A percentile compares a stretch with the other conserved stretches of the same genome.
Conservation (phyloP, 2,797 vertebrate genomes). For the Apogon talboti region DNA sequence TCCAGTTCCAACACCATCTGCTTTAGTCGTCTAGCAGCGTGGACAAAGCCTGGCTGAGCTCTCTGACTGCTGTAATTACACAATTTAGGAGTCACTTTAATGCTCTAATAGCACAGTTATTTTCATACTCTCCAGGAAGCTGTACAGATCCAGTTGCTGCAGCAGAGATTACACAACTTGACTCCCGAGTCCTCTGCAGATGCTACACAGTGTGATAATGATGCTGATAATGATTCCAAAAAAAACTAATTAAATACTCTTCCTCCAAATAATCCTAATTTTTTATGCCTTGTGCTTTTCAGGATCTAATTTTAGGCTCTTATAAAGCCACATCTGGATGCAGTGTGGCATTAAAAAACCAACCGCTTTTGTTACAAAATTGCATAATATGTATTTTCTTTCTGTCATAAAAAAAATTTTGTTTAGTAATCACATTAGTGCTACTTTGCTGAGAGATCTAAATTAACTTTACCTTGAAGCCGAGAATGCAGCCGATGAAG, state of each 20-base stretch:
- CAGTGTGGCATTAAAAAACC: background rate
- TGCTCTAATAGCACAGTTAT: constrained; percentile 23
- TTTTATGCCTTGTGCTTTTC: constrained; percentile 9
- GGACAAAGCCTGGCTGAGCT: constrained; percentile 31
- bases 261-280: background rate
- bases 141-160: constrained; percentile 5
- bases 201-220: constrained; percentile 1
- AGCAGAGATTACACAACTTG: constrained; percentile 1
- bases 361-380: too few species aligned
- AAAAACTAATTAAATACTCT: too few species aligned
- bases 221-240: too few species aligned
- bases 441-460: background rate
- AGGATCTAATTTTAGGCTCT: constrained; percentile 1
- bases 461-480: constrained; percentile 90
- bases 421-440: background rate
- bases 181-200: background rate
- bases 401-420: too few species aligned
- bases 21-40: constrained; percentile 37
- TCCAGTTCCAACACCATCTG: constrained; percentile 69
- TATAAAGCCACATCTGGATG: constrained; percentile 14
- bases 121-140: constrained; percentile 24
- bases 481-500: constrained; percentile 92
- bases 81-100: constrained; percentile 31
- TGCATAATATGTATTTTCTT: background rate
- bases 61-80: constrained; percentile 31